Conservation (phyloP, 2,888 invertebrate species). For the Muschampia plurimacula region DNA sequence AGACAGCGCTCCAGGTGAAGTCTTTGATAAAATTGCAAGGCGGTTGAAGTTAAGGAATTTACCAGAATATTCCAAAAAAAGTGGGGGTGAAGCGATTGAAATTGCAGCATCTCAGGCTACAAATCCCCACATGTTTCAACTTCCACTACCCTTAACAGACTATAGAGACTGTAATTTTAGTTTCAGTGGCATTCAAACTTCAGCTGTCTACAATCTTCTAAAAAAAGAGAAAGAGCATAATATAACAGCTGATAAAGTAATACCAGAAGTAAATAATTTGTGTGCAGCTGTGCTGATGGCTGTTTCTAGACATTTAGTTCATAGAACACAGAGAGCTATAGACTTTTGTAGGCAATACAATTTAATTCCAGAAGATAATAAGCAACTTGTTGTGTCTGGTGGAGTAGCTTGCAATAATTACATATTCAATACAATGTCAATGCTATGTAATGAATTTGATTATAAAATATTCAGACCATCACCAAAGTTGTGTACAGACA, state of each 20-base stretch:
- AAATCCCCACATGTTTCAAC: constrained; percentile 88
- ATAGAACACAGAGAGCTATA: constrained; percentile 94
- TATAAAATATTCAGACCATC: constrained; percentile 91
- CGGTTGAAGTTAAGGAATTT: constrained; percentile 93
- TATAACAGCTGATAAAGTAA: constrained; percentile 88
- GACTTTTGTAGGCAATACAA: constrained; percentile 88
- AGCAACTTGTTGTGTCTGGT: constrained; percentile 94
- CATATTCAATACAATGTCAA: constrained; percentile 89
- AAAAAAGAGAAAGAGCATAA: constrained; percentile 86
- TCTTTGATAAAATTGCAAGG: constrained; percentile 96
- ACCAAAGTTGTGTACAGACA: constrained; percentile 96
- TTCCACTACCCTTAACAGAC: constrained; percentile 88
- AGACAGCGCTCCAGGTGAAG: constrained; percentile 97
- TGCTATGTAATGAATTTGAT: constrained; percentile 88
- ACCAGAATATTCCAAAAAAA: constrained; percentile 89
- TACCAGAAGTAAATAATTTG: constrained; percentile 92
- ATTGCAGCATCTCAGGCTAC: constrained; percentile 89
- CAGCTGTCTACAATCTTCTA: constrained; percentile 81
- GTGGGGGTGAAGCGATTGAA: constrained; percentile 96
- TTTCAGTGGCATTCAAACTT: constrained; percentile 93
- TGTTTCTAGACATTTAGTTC: constrained; percentile 91
- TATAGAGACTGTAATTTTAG: constrained; percentile 95
- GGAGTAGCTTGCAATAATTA: constrained; percentile 98
- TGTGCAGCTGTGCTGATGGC: constrained; percentile 94
- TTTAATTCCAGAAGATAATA: constrained; percentile 87